A percentile compares a stretch with the other conserved stretches of the same genome.
These are phyloP conservation scores for Botia kubotai DNA, from an alignment of 2,797 vertebrate genomes.

Conservation along the genomic window DNA sequence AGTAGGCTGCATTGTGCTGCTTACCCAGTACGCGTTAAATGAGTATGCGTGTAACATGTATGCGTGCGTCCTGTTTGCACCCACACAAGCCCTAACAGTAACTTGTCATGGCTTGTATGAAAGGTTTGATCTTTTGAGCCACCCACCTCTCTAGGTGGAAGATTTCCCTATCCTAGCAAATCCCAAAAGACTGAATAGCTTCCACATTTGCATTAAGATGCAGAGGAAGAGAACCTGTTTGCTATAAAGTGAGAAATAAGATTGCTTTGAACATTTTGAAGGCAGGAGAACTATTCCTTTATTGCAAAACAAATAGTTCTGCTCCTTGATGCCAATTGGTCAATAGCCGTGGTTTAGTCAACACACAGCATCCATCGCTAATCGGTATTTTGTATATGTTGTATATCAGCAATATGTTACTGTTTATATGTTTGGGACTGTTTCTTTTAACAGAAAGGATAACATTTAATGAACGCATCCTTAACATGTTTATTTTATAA, in stretches of 20 bases:
- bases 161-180: no score
- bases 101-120: constrained; percentile 14
- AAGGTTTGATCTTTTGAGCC: no score
- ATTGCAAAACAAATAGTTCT: no score
- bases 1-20: constrained; percentile 10
- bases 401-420: neutral
- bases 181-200: no score
- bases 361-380: neutral
- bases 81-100: constrained; percentile 37
- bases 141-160: no score
- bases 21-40: constrained; percentile 1
- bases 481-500: neutral
- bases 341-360: neutral
- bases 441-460: neutral
- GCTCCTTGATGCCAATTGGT: neutral
- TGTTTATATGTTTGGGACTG: neutral
- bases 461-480: no score
- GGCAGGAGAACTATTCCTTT: no score
- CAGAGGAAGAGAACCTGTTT: no score
- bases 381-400: neutral
- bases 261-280: no score
- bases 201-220: neutral
- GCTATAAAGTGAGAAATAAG: neutral
- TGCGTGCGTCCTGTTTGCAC: constrained; percentile 31
- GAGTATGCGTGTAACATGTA: constrained; percentile 33